Evolutionary conservation across 2,113 vertebrate species (phyloP).

Genomic region (Monopterus albus): DNA sequence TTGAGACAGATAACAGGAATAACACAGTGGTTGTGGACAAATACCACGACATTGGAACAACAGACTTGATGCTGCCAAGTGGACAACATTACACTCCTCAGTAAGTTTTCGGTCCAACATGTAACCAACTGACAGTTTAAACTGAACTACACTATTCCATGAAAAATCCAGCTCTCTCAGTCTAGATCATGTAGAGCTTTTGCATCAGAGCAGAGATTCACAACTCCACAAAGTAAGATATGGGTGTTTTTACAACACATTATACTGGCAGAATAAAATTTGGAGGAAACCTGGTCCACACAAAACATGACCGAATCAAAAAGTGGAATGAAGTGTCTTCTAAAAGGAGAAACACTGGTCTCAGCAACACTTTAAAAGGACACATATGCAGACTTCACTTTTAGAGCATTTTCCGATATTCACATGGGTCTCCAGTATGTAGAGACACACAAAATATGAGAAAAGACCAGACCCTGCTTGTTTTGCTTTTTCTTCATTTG

Average conservation of each 20-base stretch:
- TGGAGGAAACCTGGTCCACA: neutral
- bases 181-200: neutral
- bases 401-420: too few species aligned
- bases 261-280: too few species aligned
- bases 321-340: too few species aligned
- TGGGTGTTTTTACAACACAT: neutral
- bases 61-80: conserved; percentile 20
- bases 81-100: neutral
- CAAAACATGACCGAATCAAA: neutral
- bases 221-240: neutral
- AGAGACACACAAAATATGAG: too few species aligned
- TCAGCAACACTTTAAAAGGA: too few species aligned
- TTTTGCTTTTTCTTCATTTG: too few species aligned
- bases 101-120: neutral
- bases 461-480: too few species aligned
- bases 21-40: conserved; percentile 12
- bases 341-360: too few species aligned
- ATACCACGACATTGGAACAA: neutral
- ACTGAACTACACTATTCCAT: too few species aligned
- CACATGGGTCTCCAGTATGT: too few species aligned
- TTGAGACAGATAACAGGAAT: neutral
- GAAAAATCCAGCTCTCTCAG: neutral
- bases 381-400: too few species aligned
- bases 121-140: neutral
- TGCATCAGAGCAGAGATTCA: neutral